Percentiles rank a stretch among this genome's conserved stretches.
These are phyloP conservation scores for Neoseiulus cucumeris DNA, from an alignment of 1,140 invertebrate genomes.

Conservation along the genomic window DNA sequence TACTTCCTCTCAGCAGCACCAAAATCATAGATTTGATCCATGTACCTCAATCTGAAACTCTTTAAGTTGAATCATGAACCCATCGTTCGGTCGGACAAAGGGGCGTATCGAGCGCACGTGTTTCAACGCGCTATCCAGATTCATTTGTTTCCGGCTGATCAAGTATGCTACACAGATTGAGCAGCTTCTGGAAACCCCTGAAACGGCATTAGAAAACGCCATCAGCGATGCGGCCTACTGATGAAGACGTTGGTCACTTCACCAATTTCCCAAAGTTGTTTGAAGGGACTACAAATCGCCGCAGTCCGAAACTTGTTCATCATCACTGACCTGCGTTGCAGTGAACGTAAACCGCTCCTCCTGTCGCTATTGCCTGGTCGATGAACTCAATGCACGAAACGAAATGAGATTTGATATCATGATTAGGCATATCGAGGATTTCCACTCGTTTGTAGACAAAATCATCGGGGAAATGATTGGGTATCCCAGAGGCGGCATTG, in stretches of 20 bases:
- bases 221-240: no score
- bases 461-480: constrained; percentile 24
- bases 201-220: no score
- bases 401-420: constrained; percentile 20
- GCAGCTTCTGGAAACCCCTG: constrained; percentile 70
- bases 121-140: constrained; percentile 43
- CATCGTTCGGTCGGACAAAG: constrained; percentile 51
- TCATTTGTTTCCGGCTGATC: constrained; percentile 41
- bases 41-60: constrained; percentile 19
- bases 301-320: no score
- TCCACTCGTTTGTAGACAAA: constrained; percentile 27
- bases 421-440: constrained; percentile 24
- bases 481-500: constrained; percentile 25
- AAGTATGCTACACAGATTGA: constrained; percentile 58
- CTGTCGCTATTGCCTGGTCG: constrained; percentile 17
- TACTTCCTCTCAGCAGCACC: background rate
- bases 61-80: constrained; percentile 47
- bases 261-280: no score
- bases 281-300: no score
- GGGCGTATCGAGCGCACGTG: constrained; percentile 41
- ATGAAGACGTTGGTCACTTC: no score
- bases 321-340: constrained; percentile 55
- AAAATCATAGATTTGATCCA: background rate
- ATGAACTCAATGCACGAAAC: constrained; percentile 24
- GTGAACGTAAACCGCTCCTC: constrained; percentile 53